Conservation (phyloP, 35 echinoderm and acorn worm genomes). For the Nesometra sesokonis region DNA sequence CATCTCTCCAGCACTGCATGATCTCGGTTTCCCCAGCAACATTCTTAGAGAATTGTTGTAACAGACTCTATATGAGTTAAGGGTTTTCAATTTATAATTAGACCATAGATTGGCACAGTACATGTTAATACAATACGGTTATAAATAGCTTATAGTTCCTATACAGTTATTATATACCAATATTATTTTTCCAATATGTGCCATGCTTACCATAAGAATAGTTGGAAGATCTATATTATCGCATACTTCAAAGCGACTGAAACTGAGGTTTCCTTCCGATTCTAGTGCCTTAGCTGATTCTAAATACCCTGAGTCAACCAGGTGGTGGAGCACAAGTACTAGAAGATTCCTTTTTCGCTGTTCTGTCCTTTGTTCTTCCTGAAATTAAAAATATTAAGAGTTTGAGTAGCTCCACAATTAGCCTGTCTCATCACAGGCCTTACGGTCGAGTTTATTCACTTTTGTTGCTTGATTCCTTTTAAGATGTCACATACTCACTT, state of each 20-base stretch:
- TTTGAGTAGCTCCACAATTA: background rate
- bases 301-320: slow-evolving; percentile 81
- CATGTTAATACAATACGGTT: background rate
- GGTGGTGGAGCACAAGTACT: slow-evolving; percentile 79
- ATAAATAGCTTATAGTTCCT: background rate
- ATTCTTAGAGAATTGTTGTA: too few species aligned
- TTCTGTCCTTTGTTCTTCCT: slow-evolving; percentile 92
- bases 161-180: too few species aligned
- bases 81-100: too few species aligned
- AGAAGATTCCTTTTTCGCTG: slow-evolving; percentile 84
- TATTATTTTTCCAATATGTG: too few species aligned
- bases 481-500: too few species aligned
- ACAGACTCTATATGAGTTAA: too few species aligned
- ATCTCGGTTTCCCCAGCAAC: too few species aligned
- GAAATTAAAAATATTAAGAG: background rate
- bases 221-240: slow-evolving; percentile 98
- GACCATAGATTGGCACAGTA: too few species aligned
- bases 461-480: too few species aligned
- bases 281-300: slow-evolving; percentile 88
- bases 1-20: too few species aligned
- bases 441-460: too few species aligned
- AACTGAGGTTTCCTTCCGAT: slow-evolving; percentile 75
- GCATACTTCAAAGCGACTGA: slow-evolving; percentile 95
- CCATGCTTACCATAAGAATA: slow-evolving; percentile 79
- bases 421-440: background rate